Percentiles rank a stretch among this genome's conserved stretches.
Evolutionary conservation across 2,888 invertebrate species (phyloP).

Genomic region (Peribatodes rhomboidaria): DNA sequence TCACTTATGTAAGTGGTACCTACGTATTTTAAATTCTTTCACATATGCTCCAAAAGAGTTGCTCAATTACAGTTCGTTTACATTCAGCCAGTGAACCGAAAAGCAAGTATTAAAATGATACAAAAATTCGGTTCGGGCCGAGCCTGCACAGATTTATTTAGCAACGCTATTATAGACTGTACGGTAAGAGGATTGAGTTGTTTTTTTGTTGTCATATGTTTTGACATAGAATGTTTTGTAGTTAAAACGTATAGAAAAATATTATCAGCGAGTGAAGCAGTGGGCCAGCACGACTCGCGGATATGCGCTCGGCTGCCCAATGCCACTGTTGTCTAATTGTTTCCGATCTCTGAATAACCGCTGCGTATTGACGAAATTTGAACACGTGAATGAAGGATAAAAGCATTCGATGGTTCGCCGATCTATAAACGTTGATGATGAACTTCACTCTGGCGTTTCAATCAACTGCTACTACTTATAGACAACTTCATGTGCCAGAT

Average conservation of each 20-base stretch:
- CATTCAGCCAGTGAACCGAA: conserved; percentile 55
- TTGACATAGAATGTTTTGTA: conserved; percentile 49
- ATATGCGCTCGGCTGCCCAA: conserved; percentile 83
- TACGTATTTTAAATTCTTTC: conserved; percentile 38
- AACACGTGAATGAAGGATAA: conserved; percentile 76
- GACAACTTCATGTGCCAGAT: no score
- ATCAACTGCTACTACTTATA: not conserved
- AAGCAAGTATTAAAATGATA: conserved; percentile 55
- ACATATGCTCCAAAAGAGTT: conserved; percentile 47
- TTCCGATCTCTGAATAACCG: conserved; percentile 84
- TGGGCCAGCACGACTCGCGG: conserved; percentile 75
- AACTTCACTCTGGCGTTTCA: conserved; percentile 41
- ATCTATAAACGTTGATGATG: conserved; percentile 39
- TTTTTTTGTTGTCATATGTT: conserved; percentile 38
- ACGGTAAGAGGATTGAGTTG: conserved; percentile 35
- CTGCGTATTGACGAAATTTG: conserved; percentile 79
- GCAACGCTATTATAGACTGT: conserved; percentile 26
- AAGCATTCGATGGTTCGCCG: conserved; percentile 64
- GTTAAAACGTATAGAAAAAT: conserved; percentile 58
- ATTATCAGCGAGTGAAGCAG: conserved; percentile 72
- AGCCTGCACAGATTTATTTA: conserved; percentile 28
- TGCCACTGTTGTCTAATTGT: conserved; percentile 84
- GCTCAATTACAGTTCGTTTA: conserved; percentile 56
- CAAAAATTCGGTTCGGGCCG: conserved; percentile 50
- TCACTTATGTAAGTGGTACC: conserved; percentile 16